Percentiles rank a stretch among this genome's conserved stretches.
Conservation (phyloP, 1,140 invertebrate species). For the Diplogasteroides magnus region DNA sequence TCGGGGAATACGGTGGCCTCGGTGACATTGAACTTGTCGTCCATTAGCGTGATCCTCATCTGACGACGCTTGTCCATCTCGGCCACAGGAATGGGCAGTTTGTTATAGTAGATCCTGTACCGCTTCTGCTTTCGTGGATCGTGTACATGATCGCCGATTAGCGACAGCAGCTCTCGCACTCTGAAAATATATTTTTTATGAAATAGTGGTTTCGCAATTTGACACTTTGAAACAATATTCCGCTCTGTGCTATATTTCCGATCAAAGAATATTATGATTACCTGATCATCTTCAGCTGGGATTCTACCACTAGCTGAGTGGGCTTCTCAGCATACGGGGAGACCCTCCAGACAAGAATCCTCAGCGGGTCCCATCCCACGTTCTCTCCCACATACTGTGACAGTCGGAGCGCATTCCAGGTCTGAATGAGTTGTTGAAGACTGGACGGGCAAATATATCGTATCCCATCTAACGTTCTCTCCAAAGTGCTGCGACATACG, state of each 20-base stretch:
- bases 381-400: constrained; percentile 27
- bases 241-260: no score
- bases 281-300: background rate
- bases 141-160: constrained; percentile 29
- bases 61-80: constrained; percentile 42
- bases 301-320: background rate
- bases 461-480: no score
- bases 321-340: constrained; percentile 32
- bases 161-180: constrained; percentile 29
- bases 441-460: no score
- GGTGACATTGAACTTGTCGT: constrained; percentile 43
- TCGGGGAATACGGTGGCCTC: constrained; percentile 57
- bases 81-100: constrained; percentile 40
- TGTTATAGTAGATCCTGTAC: constrained; percentile 48
- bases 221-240: no score
- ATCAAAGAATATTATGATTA: no score
- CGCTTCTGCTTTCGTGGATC: constrained; percentile 40
- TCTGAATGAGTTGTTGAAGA: constrained; percentile 11
- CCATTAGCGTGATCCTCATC: constrained; percentile 33
- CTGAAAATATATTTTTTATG: background rate
- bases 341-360: constrained; percentile 41
- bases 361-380: constrained; percentile 40
- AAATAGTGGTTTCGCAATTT: constrained; percentile 1
- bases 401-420: constrained; percentile 35
- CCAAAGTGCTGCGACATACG: no score